Evolutionary conservation across 1,140 invertebrate species (phyloP), one percentile per base, ranked within the genome.

Genomic region (Lepidotrigona ventralis): DNA sequence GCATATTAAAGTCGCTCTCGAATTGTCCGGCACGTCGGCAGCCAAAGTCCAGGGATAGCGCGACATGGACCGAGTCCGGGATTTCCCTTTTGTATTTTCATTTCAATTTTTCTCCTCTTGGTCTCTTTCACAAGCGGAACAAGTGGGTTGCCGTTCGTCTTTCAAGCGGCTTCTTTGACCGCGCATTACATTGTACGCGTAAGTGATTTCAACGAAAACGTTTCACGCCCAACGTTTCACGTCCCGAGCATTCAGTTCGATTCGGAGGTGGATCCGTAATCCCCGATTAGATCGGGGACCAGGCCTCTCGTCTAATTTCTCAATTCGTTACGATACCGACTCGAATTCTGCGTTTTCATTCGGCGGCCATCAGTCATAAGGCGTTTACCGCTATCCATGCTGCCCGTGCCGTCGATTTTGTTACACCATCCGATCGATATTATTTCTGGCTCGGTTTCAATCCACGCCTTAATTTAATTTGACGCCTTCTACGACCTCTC

Each of bases 1-100:
- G 91, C 91, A 92, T 93, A 91, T 92, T 90, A 92, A 92, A 92
- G 89, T 90, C 90, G 86, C 74, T 86, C 85, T 86, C 84, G 89
- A 90, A 88, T 89, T 88, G 89, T 90, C 86, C 89, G 85, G 75
- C 81, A 87, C 81, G 81, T 86, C 80, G 86, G 81, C 71, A 74
- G 78, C 33, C 81, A 78, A 78, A 78, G 71, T 88, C 64, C 78
- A 4, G 39, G 77, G 69, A 70, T 53, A 86, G 80, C 85, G 84
- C 86, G 85, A 64, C 76, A 72, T 84, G 72, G 66, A 23, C 70
- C 68, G 79, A 66, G 60, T 72, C 69, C 86, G 54, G 82, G 78
- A 90, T 86, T 89, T 89, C 86, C 81, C 88, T 74, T 88, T 88
- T 82, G 66, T 66, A 39, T 33, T 69, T 85, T 68, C 79, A 69